These are phyloP conservation scores for Centropus bengalensis DNA, from an alignment of 2,113 vertebrate genomes.

Conservation along the genomic window DNA sequence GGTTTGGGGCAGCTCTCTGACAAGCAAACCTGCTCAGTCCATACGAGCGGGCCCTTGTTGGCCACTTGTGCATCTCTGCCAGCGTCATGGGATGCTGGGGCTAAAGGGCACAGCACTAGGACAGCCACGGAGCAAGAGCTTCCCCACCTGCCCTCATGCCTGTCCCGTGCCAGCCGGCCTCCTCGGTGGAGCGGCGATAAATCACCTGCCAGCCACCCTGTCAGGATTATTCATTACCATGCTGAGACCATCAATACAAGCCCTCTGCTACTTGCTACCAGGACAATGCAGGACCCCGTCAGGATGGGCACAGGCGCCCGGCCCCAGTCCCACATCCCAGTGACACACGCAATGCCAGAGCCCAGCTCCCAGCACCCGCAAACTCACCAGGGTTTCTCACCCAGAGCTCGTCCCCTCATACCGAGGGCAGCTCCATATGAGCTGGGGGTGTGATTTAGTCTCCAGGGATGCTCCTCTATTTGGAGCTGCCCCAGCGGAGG, in stretches of 20 bases:
- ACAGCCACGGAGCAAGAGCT: rapidly evolving
- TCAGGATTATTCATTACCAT: not conserved
- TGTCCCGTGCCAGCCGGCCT: rapidly evolving
- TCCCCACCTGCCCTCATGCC: not conserved
- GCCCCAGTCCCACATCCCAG: rapidly evolving
- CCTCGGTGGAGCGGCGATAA: not conserved
- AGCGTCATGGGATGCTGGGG: rapidly evolving
- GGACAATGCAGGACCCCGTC: not conserved
- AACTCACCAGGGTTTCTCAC: not conserved
- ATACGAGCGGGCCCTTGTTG: rapidly evolving
- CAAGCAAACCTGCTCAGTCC: not conserved
- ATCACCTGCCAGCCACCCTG: rapidly evolving
- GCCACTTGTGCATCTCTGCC: rapidly evolving
- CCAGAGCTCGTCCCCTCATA: not conserved
- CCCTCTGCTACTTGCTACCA: not conserved
- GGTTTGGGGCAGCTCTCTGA: not conserved
- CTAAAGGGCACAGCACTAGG: not conserved
- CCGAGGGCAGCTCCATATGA: not conserved
- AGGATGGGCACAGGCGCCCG: rapidly evolving
- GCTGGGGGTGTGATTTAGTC: not conserved
- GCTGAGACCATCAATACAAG: not conserved
- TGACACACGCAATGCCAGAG: not conserved
- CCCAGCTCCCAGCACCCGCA: not conserved
- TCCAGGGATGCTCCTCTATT: not conserved
- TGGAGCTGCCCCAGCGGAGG: not conserved